phyloP scores from a whole-genome alignment of 2,113 vertebrate species.

The Meleagris gallopavo region DNA sequence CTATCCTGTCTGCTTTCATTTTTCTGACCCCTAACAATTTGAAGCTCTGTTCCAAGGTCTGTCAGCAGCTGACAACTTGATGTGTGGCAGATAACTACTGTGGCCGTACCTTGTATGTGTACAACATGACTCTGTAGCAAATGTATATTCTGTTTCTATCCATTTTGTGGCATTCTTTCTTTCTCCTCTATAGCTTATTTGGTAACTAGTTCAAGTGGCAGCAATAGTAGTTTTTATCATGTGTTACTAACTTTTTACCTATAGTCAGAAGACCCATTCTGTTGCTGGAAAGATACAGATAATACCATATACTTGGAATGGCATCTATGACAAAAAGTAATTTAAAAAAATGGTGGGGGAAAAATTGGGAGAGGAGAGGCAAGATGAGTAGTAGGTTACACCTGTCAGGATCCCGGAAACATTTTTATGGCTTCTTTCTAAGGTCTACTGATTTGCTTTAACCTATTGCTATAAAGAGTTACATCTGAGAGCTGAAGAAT shows the following conservation, averaged over 20 bases:
- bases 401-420: neutral
- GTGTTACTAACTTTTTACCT: neutral
- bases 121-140: neutral
- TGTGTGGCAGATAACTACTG: neutral
- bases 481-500: neutral
- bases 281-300: neutral
- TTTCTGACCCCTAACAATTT: neutral
- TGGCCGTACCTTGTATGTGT: neutral
- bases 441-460: neutral
- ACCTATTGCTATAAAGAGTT: neutral
- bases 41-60: neutral
- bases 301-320: neutral
- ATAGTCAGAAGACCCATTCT: neutral
- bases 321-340: neutral
- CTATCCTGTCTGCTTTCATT: neutral
- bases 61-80: neutral
- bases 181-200: neutral
- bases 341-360: neutral
- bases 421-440: neutral
- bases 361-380: fast-evolving
- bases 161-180: fast-evolving
- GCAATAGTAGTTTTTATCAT: neutral
- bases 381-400: neutral
- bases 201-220: neutral
- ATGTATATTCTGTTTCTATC: neutral